phyloP scores from a whole-genome alignment of 2,888 invertebrate species.

The Octodonta nipae region DNA sequence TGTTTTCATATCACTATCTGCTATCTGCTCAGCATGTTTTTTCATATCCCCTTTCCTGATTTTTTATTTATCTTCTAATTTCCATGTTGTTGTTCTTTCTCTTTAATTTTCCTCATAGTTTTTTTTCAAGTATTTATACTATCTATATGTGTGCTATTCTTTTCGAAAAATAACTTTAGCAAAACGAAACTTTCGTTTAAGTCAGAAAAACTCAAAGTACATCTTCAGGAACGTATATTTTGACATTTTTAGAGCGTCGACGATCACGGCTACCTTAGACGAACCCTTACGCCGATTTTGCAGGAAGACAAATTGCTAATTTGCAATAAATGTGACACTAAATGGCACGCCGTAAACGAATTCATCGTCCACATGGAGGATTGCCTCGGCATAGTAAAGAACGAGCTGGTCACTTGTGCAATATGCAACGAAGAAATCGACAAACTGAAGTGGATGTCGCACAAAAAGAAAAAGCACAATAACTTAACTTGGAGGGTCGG shows the following conservation, averaged over 20 bases:
- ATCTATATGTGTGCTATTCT: no score
- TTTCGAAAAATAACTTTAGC: no score
- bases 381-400: conserved; percentile 14
- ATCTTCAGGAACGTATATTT: conserved; percentile 1
- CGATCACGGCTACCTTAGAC: conserved; percentile 8
- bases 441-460: conserved; percentile 36
- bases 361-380: conserved; percentile 15
- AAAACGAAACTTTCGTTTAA: no score
- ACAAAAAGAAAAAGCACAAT: conserved; percentile 42
- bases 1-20: no score
- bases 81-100: no score
- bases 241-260: conserved; percentile 10
- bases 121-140: no score
- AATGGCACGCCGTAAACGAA: conserved; percentile 2
- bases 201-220: no score
- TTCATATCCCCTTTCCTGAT: no score
- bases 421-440: conserved; percentile 36
- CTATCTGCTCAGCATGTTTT: no score
- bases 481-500: conserved; percentile 46
- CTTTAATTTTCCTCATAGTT: no score
- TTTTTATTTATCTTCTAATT: no score
- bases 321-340: conserved; percentile 11
- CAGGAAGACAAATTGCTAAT: conserved; percentile 9
- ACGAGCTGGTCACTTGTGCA: conserved; percentile 32
- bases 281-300: conserved; percentile 8